Evolutionary conservation across 2,888 invertebrate species (phyloP), one percentile per base, ranked within the genome.

Genomic region (Xylota sylvarum): DNA sequence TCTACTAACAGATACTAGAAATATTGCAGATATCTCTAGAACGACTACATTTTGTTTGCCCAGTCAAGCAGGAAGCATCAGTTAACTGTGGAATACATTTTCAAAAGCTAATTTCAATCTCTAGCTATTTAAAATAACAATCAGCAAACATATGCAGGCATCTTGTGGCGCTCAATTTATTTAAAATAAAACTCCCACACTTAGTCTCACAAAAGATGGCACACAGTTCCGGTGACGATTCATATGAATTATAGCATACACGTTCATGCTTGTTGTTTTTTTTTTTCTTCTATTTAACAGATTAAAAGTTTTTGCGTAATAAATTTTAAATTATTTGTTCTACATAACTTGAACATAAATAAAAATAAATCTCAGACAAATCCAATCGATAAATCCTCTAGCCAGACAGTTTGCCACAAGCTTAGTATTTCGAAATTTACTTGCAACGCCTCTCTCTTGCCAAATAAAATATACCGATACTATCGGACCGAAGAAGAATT

Each of bases 381-480:
- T 78, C 60, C 77, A 35, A 60, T 78, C 67, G 52, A 78, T 69
- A 78, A 78, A 69, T 78, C 52, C 77, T 43, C 69, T n/a, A 17
- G 7, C 50, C 58, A n/a, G 83, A 55, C 78, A 73, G 50, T 32
- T 46, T 27, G 64, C 32, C 70, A 67, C 72, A 83, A 50, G 69
- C 43, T 37, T 64, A n/a, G n/a, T n/a, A 37, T 83, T 60, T 43
- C 48, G 46, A 72, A 67, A 78, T 55, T 58, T 32, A 17, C 12
- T 56, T 32, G 9, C 23, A 23, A 23, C 32, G 32, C 17, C 12
- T 30, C 6, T n/a, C n/a, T 30, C 40, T n/a, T n/a, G 23, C 5
- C 35, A 19, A 19, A 23, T 0, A 50, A 23, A 50, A 50, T 62
- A 43, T 37, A 37, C 55, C 23, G 55, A 35, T 70, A 0, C 40